Base-by-base conservation (phyloP, 2,888 invertebrate species). In the Watsonalla binaria region DNA sequence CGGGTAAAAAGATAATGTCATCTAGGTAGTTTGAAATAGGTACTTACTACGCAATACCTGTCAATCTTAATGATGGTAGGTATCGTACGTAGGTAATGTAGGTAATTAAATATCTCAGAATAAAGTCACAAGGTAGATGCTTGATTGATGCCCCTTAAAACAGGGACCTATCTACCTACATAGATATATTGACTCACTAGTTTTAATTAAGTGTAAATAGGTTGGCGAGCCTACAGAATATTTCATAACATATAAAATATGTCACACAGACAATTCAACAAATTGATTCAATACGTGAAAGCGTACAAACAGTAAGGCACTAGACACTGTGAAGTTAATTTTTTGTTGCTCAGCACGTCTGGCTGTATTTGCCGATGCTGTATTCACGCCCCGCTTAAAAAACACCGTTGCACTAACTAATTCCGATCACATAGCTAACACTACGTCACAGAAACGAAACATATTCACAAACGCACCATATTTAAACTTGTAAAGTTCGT, bases 401-500 rank as follows among this genome's bases (percentile, higher is more conserved):
- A 33, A 42, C 51, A 53, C 45, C 53, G 51, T 51, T 42, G 39
- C 58, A 63, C 62, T 52, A 59, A 73, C 73, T 69, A 72, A 78
- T 72, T 78, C 74, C 74, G 68, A 82, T 65, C 81, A 78, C 68
- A 51, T 54, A 55, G 54, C 62, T 57, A 59, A 14, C 11, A 51
- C 60, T 75, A 78, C 68, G 59, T 66, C 74, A 80, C 79, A 65
- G 57, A 56, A 58, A 62, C 56, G 47, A 59, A 64, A 54, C 65
- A 74, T 73, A 74, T 68, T 72, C 61, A 60, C 70, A 65, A 70
- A 78, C 81, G 74, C 81, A 87, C 81, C 80, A 84, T 82, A 60
- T 65, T 72, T 59, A 65, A 73, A 68, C 64, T 70, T 59, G 59
- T 52, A 66, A 76, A 74, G 70, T 76, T 80, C 74, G 73, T 80